These are phyloP conservation scores for Lycia hirtaria DNA, from an alignment of 2,888 invertebrate species.

Conservation along the genomic window DNA sequence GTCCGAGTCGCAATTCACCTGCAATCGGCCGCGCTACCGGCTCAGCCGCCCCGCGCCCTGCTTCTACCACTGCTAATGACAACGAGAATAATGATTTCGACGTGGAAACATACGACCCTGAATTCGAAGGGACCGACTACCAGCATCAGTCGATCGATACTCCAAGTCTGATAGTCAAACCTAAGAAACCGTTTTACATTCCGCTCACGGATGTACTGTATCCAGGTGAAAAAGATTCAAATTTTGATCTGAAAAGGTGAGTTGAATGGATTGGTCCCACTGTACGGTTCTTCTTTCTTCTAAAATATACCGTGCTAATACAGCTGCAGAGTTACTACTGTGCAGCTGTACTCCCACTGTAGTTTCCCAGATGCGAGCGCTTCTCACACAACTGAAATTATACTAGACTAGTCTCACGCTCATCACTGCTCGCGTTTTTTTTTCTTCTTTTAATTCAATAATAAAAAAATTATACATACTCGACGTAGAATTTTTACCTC, in stretches of 20 bases:
- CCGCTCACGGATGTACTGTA: conserved; percentile 72
- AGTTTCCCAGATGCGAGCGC: too few relatives aligned
- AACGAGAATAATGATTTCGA: conserved; percentile 70
- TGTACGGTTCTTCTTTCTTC: too few relatives aligned
- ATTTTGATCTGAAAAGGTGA: conserved; percentile 70
- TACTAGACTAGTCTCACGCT: too few relatives aligned
- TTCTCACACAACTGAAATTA: too few relatives aligned
- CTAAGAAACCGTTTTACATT: conserved; percentile 62
- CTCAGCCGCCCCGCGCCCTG: conserved; percentile 26
- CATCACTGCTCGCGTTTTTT: too few relatives aligned
- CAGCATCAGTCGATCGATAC: conserved; percentile 45
- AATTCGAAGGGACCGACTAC: conserved; percentile 55
- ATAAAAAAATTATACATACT: too few relatives aligned
- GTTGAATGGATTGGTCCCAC: conserved; percentile 20
- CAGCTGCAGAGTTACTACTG: too few relatives aligned
- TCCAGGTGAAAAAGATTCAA: conserved; percentile 70
- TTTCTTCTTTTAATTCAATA: too few relatives aligned
- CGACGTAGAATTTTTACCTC: too few relatives aligned
- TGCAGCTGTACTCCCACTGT: too few relatives aligned
- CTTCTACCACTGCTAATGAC: conserved; percentile 34
- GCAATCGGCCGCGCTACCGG: conserved; percentile 11
- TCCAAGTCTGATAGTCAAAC: conserved; percentile 49
- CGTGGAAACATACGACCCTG: conserved; percentile 61
- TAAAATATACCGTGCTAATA: too few relatives aligned
- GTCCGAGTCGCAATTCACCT: conserved; percentile 28